Evolutionary conservation across 2,888 invertebrate species (phyloP), one percentile per base, ranked within the genome.

Genomic region (Esperia sulphurella): DNA sequence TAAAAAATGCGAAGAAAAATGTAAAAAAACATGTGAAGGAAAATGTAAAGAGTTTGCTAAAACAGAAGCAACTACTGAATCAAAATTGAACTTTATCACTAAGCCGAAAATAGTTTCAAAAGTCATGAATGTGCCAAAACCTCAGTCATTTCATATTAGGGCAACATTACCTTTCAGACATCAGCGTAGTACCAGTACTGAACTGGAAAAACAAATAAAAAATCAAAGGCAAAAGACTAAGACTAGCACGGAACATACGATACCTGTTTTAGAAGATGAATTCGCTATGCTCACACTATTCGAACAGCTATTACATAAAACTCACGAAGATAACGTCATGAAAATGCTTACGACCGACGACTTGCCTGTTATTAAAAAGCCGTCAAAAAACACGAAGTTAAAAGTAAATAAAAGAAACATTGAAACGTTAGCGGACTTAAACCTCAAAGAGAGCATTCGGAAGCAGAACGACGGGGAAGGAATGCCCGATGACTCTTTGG

Each of bases 231-330:
- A 31, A 14, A 46, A 38, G 29, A 44, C 28, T 14, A 51, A 31
- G 8, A 46, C 45, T 31, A 13, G n/a, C 9, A 49, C 45, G 1
- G 12, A 40, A 35, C 30, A 38, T 33, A 47, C 46, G 12, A 45
- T 49, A 41, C 40, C 70, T 2, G 38, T 44, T 10, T 9, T 56
- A 0, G 54, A 59, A 10, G 79, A 79, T 38, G 81, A 83, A 41
- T 74, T 62, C 44, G 55, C 59, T 30, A 68, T 80, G 71, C 57
- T 81, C 6, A 68, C 68, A 8, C 44, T 77, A 35, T 75, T 70
- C 43, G 83, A 83, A 50, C 57, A 75, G 41, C 63, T 79, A 14
- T 51, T 83, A 12, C 44, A 65, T 9, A 82, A 79, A 61, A 60
- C 70, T 21, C 68, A 72, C 7, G 63, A 73, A 54, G 61, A 70